These are phyloP conservation scores for Cantharis flavilabris DNA, from an alignment of 2,888 invertebrate species.

Conservation along the genomic window DNA sequence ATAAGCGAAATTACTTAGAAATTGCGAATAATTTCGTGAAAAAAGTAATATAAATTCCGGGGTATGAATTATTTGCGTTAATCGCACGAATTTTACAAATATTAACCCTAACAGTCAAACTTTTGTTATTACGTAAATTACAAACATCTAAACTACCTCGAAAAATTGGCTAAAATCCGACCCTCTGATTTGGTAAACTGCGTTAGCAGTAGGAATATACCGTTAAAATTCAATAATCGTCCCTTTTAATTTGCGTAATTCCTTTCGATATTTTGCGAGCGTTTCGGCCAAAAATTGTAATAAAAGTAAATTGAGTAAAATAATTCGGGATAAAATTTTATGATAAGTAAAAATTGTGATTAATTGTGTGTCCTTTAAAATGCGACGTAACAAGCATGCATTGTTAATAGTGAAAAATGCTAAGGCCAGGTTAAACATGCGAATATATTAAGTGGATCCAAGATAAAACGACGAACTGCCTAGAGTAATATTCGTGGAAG, in stretches of 20 bases:
- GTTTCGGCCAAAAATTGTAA: background rate
- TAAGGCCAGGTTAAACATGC: constrained; percentile 9
- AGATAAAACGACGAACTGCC: constrained; percentile 11
- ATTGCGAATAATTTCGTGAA: background rate
- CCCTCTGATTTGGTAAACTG: background rate
- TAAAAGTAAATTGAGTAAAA: background rate
- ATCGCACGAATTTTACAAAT: background rate
- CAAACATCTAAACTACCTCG: background rate
- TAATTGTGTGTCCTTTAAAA: background rate
- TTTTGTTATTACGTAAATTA: background rate
- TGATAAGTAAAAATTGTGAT: background rate
- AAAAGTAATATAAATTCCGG: background rate
- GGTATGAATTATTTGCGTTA: background rate
- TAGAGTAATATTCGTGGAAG: constrained; percentile 3
- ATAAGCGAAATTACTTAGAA: background rate
- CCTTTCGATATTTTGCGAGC: background rate
- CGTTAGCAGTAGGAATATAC: background rate
- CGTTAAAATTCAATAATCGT: background rate
- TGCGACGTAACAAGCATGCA: constrained; percentile 10
- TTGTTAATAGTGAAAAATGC: constrained; percentile 5
- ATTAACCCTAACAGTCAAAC: background rate
- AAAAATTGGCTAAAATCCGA: background rate
- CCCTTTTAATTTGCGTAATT: constrained; percentile 1
- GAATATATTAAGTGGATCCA: constrained; percentile 12
- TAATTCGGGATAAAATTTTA: background rate